A percentile compares a stretch with the other conserved stretches of the same genome.
Evolutionary conservation across 2,113 vertebrate genomes (phyloP).

Genomic region (Euleptes europaea): DNA sequence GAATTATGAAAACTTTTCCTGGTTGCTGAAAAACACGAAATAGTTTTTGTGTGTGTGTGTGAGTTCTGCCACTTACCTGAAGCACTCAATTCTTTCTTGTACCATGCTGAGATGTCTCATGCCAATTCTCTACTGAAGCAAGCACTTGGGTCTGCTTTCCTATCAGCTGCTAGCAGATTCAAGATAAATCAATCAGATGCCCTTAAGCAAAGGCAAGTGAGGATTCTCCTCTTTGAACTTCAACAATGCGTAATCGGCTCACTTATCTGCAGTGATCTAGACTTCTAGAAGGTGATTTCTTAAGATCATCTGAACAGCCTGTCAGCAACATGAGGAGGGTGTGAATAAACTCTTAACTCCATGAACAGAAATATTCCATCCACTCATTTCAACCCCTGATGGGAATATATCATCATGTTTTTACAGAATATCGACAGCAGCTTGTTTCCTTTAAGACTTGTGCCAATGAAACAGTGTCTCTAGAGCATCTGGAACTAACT

Average conservation of each 20-base stretch:
- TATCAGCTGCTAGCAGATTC: rapidly evolving
- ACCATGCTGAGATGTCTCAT: neutral
- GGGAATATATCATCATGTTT: neutral
- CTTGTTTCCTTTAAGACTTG: neutral
- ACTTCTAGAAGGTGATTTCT: neutral
- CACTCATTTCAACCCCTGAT: neutral
- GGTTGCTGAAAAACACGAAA: too few relatives aligned
- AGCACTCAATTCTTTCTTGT: neutral
- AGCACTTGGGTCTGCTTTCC: neutral
- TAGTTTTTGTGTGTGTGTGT: too few relatives aligned
- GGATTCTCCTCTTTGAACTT: neutral
- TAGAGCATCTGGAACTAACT: neutral
- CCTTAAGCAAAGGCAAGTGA: rapidly evolving
- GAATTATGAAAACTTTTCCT: too few relatives aligned
- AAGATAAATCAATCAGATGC: rapidly evolving
- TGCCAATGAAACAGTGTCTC: neutral
- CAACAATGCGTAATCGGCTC: neutral
- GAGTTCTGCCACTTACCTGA: neutral
- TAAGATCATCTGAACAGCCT: too few relatives aligned
- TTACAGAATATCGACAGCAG: neutral
- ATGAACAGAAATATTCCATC: neutral
- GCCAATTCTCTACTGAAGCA: rapidly evolving
- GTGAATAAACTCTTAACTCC: neutral
- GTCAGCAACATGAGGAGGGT: neutral
- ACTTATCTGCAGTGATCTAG: neutral